Percentiles rank a stretch among this genome's conserved stretches.
phyloP scores from a whole-genome alignment of 2,113 vertebrate species.

The Xenotilapia leptura region DNA sequence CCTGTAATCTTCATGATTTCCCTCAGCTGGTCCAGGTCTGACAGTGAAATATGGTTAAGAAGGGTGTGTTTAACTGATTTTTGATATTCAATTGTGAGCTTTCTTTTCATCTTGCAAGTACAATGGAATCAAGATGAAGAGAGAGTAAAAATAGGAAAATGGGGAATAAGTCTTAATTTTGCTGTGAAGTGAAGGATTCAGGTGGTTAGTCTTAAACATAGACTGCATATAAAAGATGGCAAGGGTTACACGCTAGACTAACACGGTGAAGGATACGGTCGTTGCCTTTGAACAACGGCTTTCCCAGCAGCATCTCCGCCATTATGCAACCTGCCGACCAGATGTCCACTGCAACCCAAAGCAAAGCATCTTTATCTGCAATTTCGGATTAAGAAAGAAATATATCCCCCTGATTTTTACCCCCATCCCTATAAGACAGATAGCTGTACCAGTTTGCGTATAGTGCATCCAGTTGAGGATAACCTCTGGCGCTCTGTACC shows the following conservation, averaged over 20 bases:
- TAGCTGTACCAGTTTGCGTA: slow-evolving; percentile 81
- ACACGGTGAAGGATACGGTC: slow-evolving; percentile 87
- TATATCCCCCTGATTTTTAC: neutral
- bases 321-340: slow-evolving; percentile 99
- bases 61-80: neutral
- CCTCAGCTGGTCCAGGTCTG: slow-evolving; percentile 93
- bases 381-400: neutral
- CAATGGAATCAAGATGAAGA: neutral
- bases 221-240: neutral
- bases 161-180: neutral
- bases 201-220: fast-evolving
- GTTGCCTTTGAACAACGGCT: slow-evolving; percentile 90
- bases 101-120: neutral
- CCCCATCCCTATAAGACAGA: neutral
- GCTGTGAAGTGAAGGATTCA: neutral
- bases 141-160: neutral
- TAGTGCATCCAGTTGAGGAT: slow-evolving; percentile 98
- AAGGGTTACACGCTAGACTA: neutral
- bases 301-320: slow-evolving; percentile 95
- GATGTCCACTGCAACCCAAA: slow-evolving; percentile 84
- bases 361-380: neutral
- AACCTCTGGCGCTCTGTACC: slow-evolving; percentile 95
- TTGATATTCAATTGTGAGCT: neutral
- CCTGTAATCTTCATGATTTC: slow-evolving; percentile 98
- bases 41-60: slow-evolving; percentile 52